Evolutionary conservation across 2,797 vertebrate species (phyloP).

Genomic region (Acipenser transmontanus): DNA sequence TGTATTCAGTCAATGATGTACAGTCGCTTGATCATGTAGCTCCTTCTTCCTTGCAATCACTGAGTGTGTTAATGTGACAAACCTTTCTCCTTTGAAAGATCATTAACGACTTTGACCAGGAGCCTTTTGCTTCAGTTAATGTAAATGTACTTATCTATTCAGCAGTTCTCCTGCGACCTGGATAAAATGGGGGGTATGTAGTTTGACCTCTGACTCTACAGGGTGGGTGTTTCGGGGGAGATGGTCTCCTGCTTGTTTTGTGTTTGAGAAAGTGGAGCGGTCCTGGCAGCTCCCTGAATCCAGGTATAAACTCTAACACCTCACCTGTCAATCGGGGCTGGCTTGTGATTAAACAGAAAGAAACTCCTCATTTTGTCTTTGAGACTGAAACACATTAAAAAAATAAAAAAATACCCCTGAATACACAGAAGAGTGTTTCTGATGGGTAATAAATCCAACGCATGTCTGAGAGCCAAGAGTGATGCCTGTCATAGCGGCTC

Average conservation of each 20-base stretch:
- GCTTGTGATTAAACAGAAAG: constrained; percentile 37
- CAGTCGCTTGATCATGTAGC: too few species aligned
- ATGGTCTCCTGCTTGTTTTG: neutral
- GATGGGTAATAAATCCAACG: constrained; percentile 26
- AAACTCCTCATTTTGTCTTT: constrained; percentile 33
- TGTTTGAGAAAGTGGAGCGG: neutral
- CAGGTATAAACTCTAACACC: constrained; percentile 41
- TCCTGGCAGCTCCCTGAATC: neutral
- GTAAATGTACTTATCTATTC: too few species aligned
- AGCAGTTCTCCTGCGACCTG: too few species aligned
- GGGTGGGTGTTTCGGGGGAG: neutral
- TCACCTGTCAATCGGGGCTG: constrained; percentile 23
- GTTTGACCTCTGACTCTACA: neutral
- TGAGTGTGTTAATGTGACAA: too few species aligned
- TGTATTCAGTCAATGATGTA: too few species aligned
- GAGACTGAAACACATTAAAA: constrained; percentile 3
- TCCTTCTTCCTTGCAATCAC: too few species aligned
- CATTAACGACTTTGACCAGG: too few species aligned
- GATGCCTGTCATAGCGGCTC: constrained; percentile 27
- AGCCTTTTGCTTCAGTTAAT: too few species aligned
- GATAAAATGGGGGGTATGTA: too few species aligned
- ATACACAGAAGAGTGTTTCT: neutral
- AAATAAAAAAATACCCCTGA: constrained; percentile 1
- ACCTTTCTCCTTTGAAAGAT: too few species aligned
- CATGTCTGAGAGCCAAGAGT: constrained; percentile 24